Evolutionary conservation across 2,888 invertebrate genomes (phyloP).

Genomic region (Hetaerina titia): DNA sequence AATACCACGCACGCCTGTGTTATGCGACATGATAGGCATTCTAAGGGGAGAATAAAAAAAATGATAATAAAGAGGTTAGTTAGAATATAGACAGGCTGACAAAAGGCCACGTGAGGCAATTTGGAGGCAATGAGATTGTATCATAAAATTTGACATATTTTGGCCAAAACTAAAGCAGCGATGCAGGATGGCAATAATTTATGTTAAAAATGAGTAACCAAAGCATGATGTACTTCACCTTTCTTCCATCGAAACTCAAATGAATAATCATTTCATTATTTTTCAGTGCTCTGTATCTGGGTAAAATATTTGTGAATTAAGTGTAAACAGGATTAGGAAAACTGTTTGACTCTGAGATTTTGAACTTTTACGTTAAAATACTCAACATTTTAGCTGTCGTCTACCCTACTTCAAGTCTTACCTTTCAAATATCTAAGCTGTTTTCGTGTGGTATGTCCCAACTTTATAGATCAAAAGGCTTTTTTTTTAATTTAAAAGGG

Average conservation of each 20-base stretch:
- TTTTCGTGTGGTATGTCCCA: too few relatives aligned
- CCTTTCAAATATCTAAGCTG: too few relatives aligned
- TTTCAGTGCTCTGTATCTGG: background rate
- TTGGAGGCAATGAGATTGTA: background rate
- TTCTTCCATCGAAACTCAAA: background rate
- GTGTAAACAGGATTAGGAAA: background rate
- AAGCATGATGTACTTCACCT: background rate
- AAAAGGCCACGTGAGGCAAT: background rate
- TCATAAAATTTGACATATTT: background rate
- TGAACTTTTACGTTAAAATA: background rate
- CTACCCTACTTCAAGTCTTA: too few relatives aligned
- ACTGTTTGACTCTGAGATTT: background rate
- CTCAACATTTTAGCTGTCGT: background rate
- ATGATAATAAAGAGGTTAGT: background rate
- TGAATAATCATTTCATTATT: background rate
- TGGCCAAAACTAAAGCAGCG: background rate
- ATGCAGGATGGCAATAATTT: background rate
- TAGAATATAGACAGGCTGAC: background rate
- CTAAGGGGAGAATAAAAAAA: background rate
- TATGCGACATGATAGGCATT: background rate
- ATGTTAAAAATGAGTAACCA: background rate
- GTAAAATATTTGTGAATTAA: background rate
- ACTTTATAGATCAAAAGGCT: background rate
- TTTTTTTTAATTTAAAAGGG: background rate
- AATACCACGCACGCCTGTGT: background rate